Evolutionary conservation across 2,888 invertebrate genomes (phyloP), one percentile per base, ranked within the genome.

Genomic region (Onchidella celtica): DNA sequence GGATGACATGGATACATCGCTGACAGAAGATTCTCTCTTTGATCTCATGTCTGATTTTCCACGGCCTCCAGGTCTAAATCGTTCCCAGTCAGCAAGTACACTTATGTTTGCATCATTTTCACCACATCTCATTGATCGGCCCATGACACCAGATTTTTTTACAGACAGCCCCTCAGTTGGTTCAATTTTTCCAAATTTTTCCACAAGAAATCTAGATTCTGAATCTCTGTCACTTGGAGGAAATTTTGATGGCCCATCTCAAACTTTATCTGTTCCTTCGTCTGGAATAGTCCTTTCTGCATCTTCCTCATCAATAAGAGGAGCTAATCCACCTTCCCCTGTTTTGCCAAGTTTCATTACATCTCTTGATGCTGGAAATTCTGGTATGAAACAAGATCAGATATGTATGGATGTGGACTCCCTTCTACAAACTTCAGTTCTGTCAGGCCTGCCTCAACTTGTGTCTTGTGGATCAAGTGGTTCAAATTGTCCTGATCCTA

Each of bases 31-130:
- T 36, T 81, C 81, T 14, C 55, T 81, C 11, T 81, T 81, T 76
- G 76, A 76, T 47, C 70, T 81, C 21, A 81, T 81, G 81, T 76
- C 81, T 36, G 81, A 81, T 55, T 76, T 81, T 61, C 81, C 81
- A 11, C 55, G 81, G 17, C 81, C 81, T 55, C 70, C 81, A 17
- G 68, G 61, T 29, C 63, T 76, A 38, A 81, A 81, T 38, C 40
- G 81, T 24, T 81, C 76, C 17, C 81, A 81, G 76, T 81, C 81
- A 59, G 81, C 81, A 4, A 81, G 76, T 72, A 81, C 76, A 17
- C 61, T 81, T 4, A 81, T 81, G 81, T 81, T 81, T 81, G 72
- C 81, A 1, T 81, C 81, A 57, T 81, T 81, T 29, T 76, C 81
- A 27, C 81, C 75, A 2, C 81, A 81, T 61, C 61, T 81, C 32